Evolutionary conservation across 1,140 invertebrate genomes (phyloP), one percentile per base, ranked within the genome.

Genomic region (Pseudoatta argentina): DNA sequence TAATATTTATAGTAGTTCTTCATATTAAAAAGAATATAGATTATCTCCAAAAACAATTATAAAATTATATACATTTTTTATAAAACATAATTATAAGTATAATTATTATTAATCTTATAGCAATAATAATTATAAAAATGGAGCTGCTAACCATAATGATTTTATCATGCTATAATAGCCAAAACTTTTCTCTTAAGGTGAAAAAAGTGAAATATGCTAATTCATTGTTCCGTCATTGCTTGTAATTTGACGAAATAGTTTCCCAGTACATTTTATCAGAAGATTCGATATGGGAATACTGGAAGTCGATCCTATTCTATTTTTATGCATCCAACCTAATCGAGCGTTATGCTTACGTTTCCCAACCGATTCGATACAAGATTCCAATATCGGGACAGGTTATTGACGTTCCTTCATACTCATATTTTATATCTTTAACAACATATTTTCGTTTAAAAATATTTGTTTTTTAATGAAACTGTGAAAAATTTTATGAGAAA

Each of bases 271-370:
- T 75, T 57, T 75, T 10, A 59, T 14, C 16, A 30, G 3, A 61
- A 24, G 30, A 39, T 59, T 76, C n/a, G 34, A 39, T 39, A 21
- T 51, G 14, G 48, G 48, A 51, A 51, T 55, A 59, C 30, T 21
- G n/a, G 14, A 59, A 69, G 66, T 51, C 39, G 39, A 59, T 76
- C 34, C 14, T 16, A 76, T 76, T 76, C 55, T 59, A 39, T 44
- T 39, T 39, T 30, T n/a, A 76, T 34, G 21, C n/a, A 57, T 5
- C 10, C 30, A 21, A 59, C 53, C 30, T 75, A 75, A 57, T 34
- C 72, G 53, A 44, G 55, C 53, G 55, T 76, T 76, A 76, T 39
- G 55, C 73, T 76, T 39, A 59, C 39, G 27, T 64, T 48, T 78
- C 75, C 16, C 57, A 10, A 77, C 16, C 16, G 24, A 51, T 63